These are phyloP conservation scores for Pempheris klunzingeri DNA, from an alignment of 2,797 vertebrate species.

Conservation along the genomic window DNA sequence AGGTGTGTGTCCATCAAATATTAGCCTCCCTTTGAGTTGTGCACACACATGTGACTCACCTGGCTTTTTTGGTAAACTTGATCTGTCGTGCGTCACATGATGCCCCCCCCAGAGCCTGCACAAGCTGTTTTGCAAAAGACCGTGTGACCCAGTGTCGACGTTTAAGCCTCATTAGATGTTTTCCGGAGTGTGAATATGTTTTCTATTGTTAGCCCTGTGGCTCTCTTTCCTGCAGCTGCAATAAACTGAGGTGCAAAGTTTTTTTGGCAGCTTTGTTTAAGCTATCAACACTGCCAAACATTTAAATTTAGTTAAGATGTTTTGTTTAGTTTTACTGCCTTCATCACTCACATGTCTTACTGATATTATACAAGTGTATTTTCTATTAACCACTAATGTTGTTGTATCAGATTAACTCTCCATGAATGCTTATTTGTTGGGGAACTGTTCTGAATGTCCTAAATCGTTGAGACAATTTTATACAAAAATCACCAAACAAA, in stretches of 20 bases:
- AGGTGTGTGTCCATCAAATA: conserved; percentile 2
- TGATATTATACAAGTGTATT: not conserved
- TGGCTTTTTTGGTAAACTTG: conserved; percentile 25
- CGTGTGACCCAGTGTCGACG: not conserved
- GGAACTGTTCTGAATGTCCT: not conserved
- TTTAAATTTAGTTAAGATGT: not conserved
- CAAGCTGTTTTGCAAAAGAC: too few species aligned
- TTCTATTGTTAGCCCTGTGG: not conserved
- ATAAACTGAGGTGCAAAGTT: not conserved
- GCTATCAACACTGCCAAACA: not conserved
- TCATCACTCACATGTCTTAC: not conserved
- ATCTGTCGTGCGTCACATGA: conserved; percentile 21
- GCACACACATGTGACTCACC: conserved; percentile 42
- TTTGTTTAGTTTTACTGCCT: not conserved
- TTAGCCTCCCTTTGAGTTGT: conserved; percentile 4
- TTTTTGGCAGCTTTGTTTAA: not conserved
- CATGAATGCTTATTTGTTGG: not conserved
- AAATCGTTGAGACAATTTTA: not conserved
- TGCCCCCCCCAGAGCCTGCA: too few species aligned
- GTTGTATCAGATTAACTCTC: not conserved
- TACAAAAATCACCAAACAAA: not conserved
- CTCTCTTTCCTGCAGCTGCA: not conserved
- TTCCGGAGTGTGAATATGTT: not conserved
- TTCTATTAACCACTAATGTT: not conserved
- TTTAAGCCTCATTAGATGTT: not conserved